Conservation (phyloP, 2,888 invertebrate species). For the Hypselothyrea guttata region DNA sequence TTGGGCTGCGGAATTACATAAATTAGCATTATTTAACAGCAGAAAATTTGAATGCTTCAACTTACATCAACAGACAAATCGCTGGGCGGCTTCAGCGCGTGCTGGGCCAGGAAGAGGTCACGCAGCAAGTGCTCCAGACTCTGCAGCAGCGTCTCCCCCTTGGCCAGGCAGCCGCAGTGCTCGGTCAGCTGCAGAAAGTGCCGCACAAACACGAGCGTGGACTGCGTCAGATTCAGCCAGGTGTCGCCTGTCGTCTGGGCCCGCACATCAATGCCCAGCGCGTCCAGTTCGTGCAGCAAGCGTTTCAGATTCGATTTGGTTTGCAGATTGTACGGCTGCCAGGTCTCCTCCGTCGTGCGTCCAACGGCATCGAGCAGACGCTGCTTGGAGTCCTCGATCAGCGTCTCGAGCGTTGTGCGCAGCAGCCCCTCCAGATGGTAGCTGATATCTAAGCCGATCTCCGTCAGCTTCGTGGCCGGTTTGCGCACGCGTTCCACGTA, state of each 20-base stretch:
- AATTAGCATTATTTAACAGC: no score
- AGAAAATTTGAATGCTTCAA: not conserved
- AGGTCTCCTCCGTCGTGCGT: conserved; percentile 81
- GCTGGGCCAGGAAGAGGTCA: conserved; percentile 80
- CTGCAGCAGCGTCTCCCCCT: conserved; percentile 78
- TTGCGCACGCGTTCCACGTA: conserved; percentile 91
- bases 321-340: conserved; percentile 82
- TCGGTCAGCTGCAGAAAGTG: conserved; percentile 81
- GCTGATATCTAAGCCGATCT: conserved; percentile 93
- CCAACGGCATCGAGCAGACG: conserved; percentile 81
- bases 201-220: conserved; percentile 80
- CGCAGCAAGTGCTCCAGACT: conserved; percentile 77
- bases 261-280: conserved; percentile 80
- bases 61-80: conserved; percentile 81
- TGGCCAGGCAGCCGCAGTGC: conserved; percentile 81
- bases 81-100: conserved; percentile 78
- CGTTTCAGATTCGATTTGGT: conserved; percentile 81
- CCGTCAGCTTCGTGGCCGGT: conserved; percentile 83
- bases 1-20: conserved; percentile 73
- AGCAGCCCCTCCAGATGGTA: conserved; percentile 95
- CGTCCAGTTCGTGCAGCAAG: conserved; percentile 79
- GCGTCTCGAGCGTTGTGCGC: conserved; percentile 85
- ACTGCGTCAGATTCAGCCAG: conserved; percentile 82
- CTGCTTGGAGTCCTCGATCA: conserved; percentile 81
- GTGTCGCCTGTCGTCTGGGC: conserved; percentile 81